Evolutionary conservation across 1,140 invertebrate genomes (phyloP).

Genomic region (Hyles vespertilio): DNA sequence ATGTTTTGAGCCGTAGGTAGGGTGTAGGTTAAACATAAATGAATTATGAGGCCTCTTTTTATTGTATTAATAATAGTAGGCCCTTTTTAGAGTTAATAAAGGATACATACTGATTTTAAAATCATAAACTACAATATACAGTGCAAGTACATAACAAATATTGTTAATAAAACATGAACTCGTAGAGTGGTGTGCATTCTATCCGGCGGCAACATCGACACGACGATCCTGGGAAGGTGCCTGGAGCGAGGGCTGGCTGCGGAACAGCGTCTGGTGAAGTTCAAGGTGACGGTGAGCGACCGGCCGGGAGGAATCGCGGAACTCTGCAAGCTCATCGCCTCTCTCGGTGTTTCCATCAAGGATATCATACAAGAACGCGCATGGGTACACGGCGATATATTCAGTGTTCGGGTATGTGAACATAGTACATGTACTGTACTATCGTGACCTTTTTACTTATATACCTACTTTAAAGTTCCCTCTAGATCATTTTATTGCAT

Average conservation of each 20-base stretch:
- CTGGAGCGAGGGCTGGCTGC: conserved; percentile 91
- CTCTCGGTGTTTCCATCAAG: conserved; percentile 92
- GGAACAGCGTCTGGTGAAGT: conserved; percentile 89
- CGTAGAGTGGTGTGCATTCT: conserved; percentile 87
- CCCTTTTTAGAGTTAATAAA: too few relatives aligned
- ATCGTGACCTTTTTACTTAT: too few relatives aligned
- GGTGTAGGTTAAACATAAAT: too few relatives aligned
- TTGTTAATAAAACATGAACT: not conserved
- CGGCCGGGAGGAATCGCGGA: conserved; percentile 91
- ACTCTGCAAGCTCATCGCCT: conserved; percentile 84
- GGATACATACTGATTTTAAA: too few relatives aligned
- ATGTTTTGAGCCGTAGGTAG: too few relatives aligned
- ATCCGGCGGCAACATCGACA: conserved; percentile 95
- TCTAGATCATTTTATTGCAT: too few relatives aligned
- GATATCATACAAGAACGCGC: conserved; percentile 96
- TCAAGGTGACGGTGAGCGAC: conserved; percentile 90
- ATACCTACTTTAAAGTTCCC: too few relatives aligned
- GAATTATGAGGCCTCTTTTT: too few relatives aligned
- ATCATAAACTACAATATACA: too few relatives aligned
- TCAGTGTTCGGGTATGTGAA: conserved; percentile 82
- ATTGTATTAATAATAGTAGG: too few relatives aligned
- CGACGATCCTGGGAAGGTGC: conserved; percentile 90
- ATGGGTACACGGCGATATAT: conserved; percentile 92
- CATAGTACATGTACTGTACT: not conserved
- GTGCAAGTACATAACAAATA: too few relatives aligned